Evolutionary conservation across 2,797 vertebrate species (phyloP).

Genomic region (Ctenopoma multispine): DNA sequence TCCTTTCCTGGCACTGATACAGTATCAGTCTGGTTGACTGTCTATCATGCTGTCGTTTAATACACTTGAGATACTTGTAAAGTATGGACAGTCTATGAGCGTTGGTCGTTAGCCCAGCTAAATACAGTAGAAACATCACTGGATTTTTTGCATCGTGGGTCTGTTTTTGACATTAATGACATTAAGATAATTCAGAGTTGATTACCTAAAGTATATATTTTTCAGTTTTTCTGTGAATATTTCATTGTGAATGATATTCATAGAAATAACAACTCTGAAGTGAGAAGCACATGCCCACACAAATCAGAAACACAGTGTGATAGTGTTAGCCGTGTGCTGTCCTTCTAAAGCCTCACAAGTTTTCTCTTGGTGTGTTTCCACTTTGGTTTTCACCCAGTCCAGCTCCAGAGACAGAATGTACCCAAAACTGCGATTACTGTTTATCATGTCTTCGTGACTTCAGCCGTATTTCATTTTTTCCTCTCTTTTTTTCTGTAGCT

Average conservation of each 20-base stretch:
- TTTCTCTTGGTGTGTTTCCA: slow-evolving; percentile 25
- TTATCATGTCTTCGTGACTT: slow-evolving; percentile 10
- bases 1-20: slow-evolving; percentile 17
- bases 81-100: no score
- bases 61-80: background rate
- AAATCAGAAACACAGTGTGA: slow-evolving; percentile 17
- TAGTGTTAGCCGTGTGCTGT: slow-evolving; percentile 24
- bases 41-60: background rate
- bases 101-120: no score
- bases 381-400: slow-evolving; percentile 1
- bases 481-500: slow-evolving; percentile 12
- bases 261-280: slow-evolving; percentile 23
- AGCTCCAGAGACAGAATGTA: slow-evolving; percentile 34
- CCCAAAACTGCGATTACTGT: slow-evolving; percentile 16
- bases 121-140: background rate
- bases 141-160: background rate
- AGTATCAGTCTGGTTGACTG: background rate
- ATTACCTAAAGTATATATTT: background rate
- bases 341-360: background rate
- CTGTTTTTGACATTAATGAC: slow-evolving; percentile 1
- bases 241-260: slow-evolving; percentile 44
- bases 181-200: background rate
- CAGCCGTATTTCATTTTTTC: background rate
- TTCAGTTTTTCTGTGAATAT: background rate
- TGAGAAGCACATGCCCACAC: slow-evolving; percentile 26